Base-by-base conservation (phyloP, 2,797 vertebrate genomes). In the Sylvilagus floridanus region DNA sequence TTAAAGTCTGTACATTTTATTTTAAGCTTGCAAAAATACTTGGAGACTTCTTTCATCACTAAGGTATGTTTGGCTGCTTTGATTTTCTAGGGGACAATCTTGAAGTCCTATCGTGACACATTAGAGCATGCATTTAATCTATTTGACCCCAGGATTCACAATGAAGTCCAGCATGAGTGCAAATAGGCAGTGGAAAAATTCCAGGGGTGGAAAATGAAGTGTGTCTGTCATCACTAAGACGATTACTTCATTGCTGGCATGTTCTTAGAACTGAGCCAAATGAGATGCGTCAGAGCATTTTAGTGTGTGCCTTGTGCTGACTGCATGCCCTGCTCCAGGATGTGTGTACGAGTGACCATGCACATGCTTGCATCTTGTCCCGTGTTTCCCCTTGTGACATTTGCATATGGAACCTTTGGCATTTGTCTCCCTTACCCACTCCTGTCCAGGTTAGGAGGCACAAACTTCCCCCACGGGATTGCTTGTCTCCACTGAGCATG, bases 291-390 rank as follows among this genome's bases (percentile, higher is more conserved):
- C 47, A 30, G 37, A 24, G 52, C 7, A 4, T 21, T 21, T 16
- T 2, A 2, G 17, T 12, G 3, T 4, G 0, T 3, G 0, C 57
- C 1, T 0, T 6, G 30, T 2, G 14, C 47, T 21, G 11, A 0
- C 8, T 12, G 8, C 42, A 3, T 17, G 32, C 7, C 11, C 12
- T 1, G 19, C 13, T 7, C 57, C 14, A 0, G 32, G 47, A 24
- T 0, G 0, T 3, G 7, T 22, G 52, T 17, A 7, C 7, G 16
- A 8, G 2, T 26, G 42, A 47, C 22, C 6, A 57, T 35, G 65
- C 24, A 22, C 37, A 28, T 1, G 52, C 35, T 35, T 7, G 11
- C 4, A 5, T 13, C 10, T 1, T 26, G 42, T 26, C 16, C 30
- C 8, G 47, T 7, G 1, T 13, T 24, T n/a, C 14, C 42, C 8